A percentile compares a stretch with the other conserved stretches of the same genome.
phyloP scores from a whole-genome alignment of 2,888 invertebrate species.

The Seira sanloemensis region DNA sequence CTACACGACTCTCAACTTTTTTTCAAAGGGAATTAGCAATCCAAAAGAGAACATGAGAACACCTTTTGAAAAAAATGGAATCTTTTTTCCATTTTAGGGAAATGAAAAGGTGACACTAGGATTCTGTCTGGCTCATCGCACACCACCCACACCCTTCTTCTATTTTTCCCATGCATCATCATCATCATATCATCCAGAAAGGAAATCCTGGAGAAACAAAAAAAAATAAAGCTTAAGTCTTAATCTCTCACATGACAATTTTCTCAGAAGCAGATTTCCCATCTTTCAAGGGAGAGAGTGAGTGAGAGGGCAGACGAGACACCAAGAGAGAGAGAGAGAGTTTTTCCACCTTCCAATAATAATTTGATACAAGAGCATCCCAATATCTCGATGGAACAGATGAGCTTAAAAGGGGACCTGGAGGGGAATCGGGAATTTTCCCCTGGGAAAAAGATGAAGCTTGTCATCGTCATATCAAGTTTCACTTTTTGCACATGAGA shows the following conservation, averaged over 20 bases:
- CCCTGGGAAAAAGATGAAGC: slow-evolving; percentile 42
- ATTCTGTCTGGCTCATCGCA: slow-evolving; percentile 50
- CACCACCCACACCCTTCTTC: slow-evolving; percentile 8
- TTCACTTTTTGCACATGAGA: background rate
- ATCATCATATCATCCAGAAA: background rate
- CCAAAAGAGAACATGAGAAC: background rate
- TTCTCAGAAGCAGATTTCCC: background rate
- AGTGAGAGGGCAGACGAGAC: background rate
- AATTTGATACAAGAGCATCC: slow-evolving; percentile 31
- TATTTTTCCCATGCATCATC: background rate
- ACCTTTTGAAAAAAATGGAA: background rate
- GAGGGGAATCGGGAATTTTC: slow-evolving; percentile 9
- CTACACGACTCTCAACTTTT: background rate
- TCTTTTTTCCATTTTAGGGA: background rate
- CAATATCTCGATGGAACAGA: slow-evolving; percentile 54
- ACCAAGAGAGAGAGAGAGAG: background rate
- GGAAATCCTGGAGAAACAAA: background rate
- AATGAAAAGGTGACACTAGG: slow-evolving; percentile 49
- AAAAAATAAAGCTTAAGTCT: background rate
- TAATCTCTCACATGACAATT: slow-evolving; percentile 4
- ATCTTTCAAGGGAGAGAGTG: background rate
- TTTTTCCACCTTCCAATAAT: slow-evolving; percentile 4
- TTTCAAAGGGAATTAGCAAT: slow-evolving; percentile 4
- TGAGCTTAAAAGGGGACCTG: slow-evolving; percentile 44
- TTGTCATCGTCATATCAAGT: slow-evolving; percentile 40